phyloP scores from a whole-genome alignment of 2,888 invertebrate species.

The Oligia strigilis region DNA sequence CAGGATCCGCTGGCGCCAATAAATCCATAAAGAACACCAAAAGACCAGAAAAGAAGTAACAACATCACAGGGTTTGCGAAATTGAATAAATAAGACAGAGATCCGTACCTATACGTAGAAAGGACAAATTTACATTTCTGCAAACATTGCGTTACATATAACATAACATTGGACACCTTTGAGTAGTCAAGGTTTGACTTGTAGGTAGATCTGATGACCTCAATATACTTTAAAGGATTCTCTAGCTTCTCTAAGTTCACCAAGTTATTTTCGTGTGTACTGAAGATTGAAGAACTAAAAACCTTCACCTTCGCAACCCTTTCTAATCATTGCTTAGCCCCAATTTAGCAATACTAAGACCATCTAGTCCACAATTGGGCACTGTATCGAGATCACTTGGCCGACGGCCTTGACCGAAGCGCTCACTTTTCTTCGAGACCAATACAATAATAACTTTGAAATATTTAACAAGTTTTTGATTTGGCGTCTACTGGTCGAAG shows the following conservation, averaged over 20 bases:
- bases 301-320: neutral
- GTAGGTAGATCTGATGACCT: neutral
- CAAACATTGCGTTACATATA: neutral
- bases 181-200: too few species aligned
- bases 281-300: neutral
- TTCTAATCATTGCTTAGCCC: constrained; percentile 24
- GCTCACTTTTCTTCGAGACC: constrained; percentile 51
- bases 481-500: constrained; percentile 23
- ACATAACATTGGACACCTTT: neutral
- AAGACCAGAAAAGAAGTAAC: neutral
- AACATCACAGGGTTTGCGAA: neutral
- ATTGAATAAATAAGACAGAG: neutral
- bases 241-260: too few species aligned
- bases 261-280: neutral
- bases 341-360: constrained; percentile 27
- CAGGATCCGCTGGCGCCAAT: neutral
- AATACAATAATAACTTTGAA: constrained; percentile 45
- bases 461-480: constrained; percentile 53
- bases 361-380: constrained; percentile 47
- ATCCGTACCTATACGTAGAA: neutral
- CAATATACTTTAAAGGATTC: neutral
- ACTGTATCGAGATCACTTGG: constrained; percentile 54
- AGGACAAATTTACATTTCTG: neutral
- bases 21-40: neutral
- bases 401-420: constrained; percentile 63